Conservation (phyloP, 92 coral and sea anemone species). For the Zoanthus gigantus region DNA sequence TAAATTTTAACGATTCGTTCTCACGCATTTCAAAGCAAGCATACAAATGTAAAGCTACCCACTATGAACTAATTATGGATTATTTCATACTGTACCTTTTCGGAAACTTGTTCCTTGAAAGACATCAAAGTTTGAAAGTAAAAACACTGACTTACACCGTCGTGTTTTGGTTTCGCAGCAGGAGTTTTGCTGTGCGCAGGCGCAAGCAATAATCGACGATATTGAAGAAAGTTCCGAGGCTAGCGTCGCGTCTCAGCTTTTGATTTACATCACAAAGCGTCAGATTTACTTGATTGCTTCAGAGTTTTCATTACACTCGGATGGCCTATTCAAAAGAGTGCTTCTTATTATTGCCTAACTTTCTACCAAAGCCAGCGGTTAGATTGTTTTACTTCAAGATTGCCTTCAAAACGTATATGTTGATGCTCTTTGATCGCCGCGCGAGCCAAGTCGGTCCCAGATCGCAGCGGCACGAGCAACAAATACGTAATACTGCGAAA, state of each 20-base stretch:
- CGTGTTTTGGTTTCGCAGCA: constrained; percentile 96
- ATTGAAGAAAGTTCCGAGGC: constrained; percentile 84
- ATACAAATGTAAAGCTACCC: constrained; percentile 28
- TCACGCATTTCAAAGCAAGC: constrained; percentile 12
- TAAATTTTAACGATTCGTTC: constrained; percentile 26
- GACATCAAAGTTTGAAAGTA: constrained; percentile 71
- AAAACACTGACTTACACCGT: constrained; percentile 74
- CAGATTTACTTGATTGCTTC: constrained; percentile 60
- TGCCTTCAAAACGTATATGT: background rate
- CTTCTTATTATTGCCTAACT: background rate
- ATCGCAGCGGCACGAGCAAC: constrained; percentile 18
- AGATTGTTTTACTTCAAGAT: background rate
- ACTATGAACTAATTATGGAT: background rate
- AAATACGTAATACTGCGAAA: constrained; percentile 30
- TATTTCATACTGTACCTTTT: constrained; percentile 23
- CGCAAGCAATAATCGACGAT: constrained; percentile 98
- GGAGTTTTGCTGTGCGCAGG: constrained; percentile 89
- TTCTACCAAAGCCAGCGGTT: background rate
- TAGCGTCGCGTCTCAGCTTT: constrained; percentile 85
- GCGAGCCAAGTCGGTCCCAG: constrained; percentile 38
- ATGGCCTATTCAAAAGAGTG: background rate
- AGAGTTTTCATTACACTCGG: constrained; percentile 31
- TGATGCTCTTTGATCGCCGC: constrained; percentile 2
- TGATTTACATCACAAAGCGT: constrained; percentile 92
- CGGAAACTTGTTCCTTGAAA: constrained; percentile 66